Evolutionary conservation across 2,797 vertebrate species (phyloP), one percentile per base, ranked within the genome.

Genomic region (Phataginus tetradactyla): DNA sequence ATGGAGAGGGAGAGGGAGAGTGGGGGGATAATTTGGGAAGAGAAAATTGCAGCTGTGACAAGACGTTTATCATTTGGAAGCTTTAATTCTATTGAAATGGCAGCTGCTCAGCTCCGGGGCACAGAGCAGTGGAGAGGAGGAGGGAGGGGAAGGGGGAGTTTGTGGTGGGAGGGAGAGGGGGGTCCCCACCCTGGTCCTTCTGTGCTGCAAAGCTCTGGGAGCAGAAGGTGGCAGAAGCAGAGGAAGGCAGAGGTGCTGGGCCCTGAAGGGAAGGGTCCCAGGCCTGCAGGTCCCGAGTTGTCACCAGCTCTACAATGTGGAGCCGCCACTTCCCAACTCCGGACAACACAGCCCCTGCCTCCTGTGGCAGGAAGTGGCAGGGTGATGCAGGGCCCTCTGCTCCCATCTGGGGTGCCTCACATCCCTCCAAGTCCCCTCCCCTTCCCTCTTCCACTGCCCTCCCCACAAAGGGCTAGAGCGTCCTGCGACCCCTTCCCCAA

Each of bases 11-110:
- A 96, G 95, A 91, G 94, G 79, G 95, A 97, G 97, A 95, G 97
- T 98, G 96, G 97, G 95, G 98, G 98, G 98, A 99, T 99, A 99
- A 99, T 99, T 99, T 98, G 96, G 98, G 98, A 98, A 99, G 98
- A 99, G 99, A 99, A 99, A 99, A 99, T 98, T 98, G 99, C 99
- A 99, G 99, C 98, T 95, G 98, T 99, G 99, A 98, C 99, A 99
- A 98, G 97, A 98, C 98, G 94, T 99, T 99, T 98, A 98, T 99
- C 99, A 99, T 98, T 75, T 93, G 96, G 97, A 97, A 71, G 87
- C 90, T 96, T 14, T 97, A 94, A 90, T 95, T 66, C 95, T 95
- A 97, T 94, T 68, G 96, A 96, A 96, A 96, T 86, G 97, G 97
- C 97, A 95, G 93, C 83, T 94, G 96, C 86, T 97, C 96, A 94